Evolutionary conservation across 2,113 vertebrate genomes (phyloP).

Genomic region (Rhynchomys soricoides): DNA sequence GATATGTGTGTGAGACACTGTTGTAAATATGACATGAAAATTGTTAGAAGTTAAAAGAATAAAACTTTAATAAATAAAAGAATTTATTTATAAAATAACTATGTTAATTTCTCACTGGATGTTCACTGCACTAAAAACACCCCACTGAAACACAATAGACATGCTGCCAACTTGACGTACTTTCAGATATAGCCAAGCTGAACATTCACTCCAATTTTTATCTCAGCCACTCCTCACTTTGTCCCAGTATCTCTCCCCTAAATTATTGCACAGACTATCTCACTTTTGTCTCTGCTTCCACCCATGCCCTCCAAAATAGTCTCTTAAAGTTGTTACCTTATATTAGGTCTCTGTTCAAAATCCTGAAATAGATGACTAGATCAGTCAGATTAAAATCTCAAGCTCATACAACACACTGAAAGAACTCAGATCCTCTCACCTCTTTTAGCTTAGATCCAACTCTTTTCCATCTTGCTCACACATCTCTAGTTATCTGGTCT

Average conservation of each 20-base stretch:
- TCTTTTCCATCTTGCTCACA: neutral
- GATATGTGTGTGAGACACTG: neutral
- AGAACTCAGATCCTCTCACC: neutral
- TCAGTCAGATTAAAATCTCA: neutral
- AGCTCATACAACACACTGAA: neutral
- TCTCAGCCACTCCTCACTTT: neutral
- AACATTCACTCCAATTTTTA: neutral
- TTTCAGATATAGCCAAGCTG: neutral
- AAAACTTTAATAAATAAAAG: neutral
- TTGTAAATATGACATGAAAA: neutral
- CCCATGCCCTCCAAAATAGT: accelerated
- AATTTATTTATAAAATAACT: neutral
- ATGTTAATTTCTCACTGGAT: neutral
- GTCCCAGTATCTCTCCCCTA: neutral
- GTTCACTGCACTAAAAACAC: too few species aligned
- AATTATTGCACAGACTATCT: neutral
- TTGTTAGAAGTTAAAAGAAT: neutral
- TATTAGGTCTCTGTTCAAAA: neutral
- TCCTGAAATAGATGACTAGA: neutral
- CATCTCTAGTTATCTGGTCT: neutral
- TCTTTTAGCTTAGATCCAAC: neutral
- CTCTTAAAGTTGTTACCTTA: neutral
- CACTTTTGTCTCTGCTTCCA: neutral
- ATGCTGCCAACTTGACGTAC: neutral
- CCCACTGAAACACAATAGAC: neutral